Base-by-base conservation (phyloP, 1,140 invertebrate genomes). In the Drosophila trapezifrons region DNA sequence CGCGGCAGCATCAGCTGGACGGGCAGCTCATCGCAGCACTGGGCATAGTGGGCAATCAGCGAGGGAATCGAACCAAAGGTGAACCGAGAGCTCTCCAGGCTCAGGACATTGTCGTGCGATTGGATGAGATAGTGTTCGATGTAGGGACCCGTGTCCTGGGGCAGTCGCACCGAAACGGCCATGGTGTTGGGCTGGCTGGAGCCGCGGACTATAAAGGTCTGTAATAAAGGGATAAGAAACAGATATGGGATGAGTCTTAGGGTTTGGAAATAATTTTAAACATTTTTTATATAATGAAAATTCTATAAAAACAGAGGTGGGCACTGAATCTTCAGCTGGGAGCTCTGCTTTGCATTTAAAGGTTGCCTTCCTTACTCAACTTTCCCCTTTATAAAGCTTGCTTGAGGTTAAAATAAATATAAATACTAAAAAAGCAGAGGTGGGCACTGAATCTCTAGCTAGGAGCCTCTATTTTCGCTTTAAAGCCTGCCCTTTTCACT, bases 121-220 rank as follows among this genome's bases (percentile, higher is more conserved):
- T 98, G 97, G 49, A 99, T 98, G 63, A 99, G 94, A 93, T 99
- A 99, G 93, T 99, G 98, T 90, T 99, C 98, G 72, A 98, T 97
- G 92, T 98, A 97, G 7, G 97, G 96, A 7, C 96, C 96, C 80
- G 96, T 96, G 80, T 96, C 96, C 22, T 95, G 94, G 2, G 97
- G 97, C 76, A 98, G 93, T 47, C 97, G 95, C 22, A 99, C 97
- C 27, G 97, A 98, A 51, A 99, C 94, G 17, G 98, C 98, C 96
- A 98, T 98, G 20, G 98, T 98, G 78, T 97, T 95, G 6, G 95
- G 95, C 90, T 98, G 97, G 90, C 97, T 98, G 10, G 98, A 98
- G 86, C 98, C 96, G 22, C 98, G 94, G 8, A 99, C 97, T 8
- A 99, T 97, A 90, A 99, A 99, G 90, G 97, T 97, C 97, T 98